phyloP scores from a whole-genome alignment of 2,797 vertebrate genomes.

The Hephaestus fuliginosus region DNA sequence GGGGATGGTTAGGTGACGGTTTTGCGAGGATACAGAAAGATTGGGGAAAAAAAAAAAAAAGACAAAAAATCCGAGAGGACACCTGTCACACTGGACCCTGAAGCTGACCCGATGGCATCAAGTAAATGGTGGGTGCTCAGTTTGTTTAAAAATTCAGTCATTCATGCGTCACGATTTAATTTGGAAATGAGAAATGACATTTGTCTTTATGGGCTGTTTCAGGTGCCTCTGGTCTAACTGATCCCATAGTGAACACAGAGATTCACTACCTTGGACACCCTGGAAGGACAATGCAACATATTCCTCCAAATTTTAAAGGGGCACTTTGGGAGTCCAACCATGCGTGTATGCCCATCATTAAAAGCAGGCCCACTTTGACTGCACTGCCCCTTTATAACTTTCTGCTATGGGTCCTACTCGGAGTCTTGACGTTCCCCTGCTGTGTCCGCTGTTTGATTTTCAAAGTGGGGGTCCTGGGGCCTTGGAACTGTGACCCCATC shows the following conservation, averaged over 20 bases:
- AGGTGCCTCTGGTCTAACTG: conserved; percentile 55
- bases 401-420: conserved; percentile 83
- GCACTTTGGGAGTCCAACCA: conserved; percentile 75
- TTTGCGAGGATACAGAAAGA: conserved; percentile 12
- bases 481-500: conserved; percentile 85
- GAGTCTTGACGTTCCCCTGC: conserved; percentile 81
- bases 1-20: conserved; percentile 52
- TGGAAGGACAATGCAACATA: conserved; percentile 87
- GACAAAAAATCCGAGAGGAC: conserved; percentile 22
- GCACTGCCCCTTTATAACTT: conserved; percentile 71
- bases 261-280: conserved; percentile 67
- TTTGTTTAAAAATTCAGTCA: not conserved
- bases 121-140: conserved; percentile 51
- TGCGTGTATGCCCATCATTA: conserved; percentile 62
- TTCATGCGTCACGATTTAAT: not conserved
- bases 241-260: conserved; percentile 63
- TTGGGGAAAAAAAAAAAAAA: no score
- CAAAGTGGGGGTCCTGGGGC: conserved; percentile 87
- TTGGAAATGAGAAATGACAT: not conserved
- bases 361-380: conserved; percentile 62
- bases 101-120: conserved; percentile 50
- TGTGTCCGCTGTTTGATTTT: conserved; percentile 83
- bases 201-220: conserved; percentile 15
- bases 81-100: conserved; percentile 39
- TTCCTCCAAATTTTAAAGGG: conserved; percentile 73